Base-by-base conservation (phyloP, 2,797 vertebrate species). In the Aphelocoma californica region DNA sequence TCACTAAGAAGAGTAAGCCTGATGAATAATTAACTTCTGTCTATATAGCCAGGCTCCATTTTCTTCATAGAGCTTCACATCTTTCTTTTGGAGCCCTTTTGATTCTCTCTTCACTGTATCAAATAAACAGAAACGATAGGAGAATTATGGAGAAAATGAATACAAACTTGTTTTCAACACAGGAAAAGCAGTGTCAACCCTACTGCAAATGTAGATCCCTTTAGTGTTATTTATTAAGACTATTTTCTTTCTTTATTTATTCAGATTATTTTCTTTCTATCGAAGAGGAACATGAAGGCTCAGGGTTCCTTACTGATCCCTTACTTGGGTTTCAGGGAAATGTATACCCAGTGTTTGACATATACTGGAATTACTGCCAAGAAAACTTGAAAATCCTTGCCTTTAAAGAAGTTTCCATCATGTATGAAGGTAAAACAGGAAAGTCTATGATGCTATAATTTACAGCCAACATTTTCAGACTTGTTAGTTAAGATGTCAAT, bases 21-120 rank as follows among this genome's bases (percentile, higher is more conserved):
- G 56, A 94, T 66, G 29, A 93, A 94, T 95, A 92, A 97, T 93
- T 95, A 96, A 93, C 87, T 90, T 79, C 34, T 66, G 44, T 53
- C 65, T 86, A 45, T 73, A 91, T 29, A 81, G 70, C 47, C 51
- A 90, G 62, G 14, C 29, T 81, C 56, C 60, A 67, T 92, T 88
- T 95, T 92, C 62, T 90, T 88, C 80, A 62, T 51, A 61, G 48
- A 36, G 67, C 14, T 18, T 86, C 56, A 73, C 40, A 83, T 45
- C 51, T 81, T 94, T 87, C 66, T 79, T 91, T 64, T 51, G 56
- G 32, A 72, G 29, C 73, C 18, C 38, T 90, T 69, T 79, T 0
- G 3, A 75, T 69, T 24, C 47, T 72, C 54, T 42, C 64, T 51
- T 62, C 36, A 53, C 26, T 2, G 0, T 40, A 91, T 23, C 47